phyloP scores from a whole-genome alignment of 2,113 vertebrate species.

The Poeciliopsis occidentalis region DNA sequence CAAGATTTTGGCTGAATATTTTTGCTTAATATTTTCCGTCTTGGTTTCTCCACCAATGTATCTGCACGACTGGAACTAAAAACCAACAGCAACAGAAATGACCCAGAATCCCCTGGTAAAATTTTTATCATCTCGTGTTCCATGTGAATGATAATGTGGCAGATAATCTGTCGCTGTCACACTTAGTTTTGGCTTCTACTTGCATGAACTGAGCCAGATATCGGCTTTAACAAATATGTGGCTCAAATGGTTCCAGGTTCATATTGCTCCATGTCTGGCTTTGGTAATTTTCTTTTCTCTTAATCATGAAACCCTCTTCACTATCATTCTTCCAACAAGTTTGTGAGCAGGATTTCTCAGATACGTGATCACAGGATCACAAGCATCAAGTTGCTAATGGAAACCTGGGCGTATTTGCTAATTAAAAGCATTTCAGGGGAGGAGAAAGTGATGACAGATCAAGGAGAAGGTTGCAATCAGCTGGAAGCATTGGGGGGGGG shows the following conservation, averaged over 20 bases:
- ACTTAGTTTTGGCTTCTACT: conserved; percentile 64
- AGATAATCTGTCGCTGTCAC: conserved; percentile 64
- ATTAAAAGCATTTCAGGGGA: conserved; percentile 31
- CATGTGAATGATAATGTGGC: conserved; percentile 39
- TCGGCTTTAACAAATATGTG: conserved; percentile 58
- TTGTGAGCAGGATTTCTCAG: conserved; percentile 26
- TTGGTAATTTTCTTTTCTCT: conserved; percentile 28
- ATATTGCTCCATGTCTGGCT: conserved; percentile 29
- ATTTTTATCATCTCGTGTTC: conserved; percentile 31
- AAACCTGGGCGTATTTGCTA: conserved; percentile 21
- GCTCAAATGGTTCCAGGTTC: conserved; percentile 47
- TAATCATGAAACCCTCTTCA: conserved; percentile 10
- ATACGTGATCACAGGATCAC: conserved; percentile 32
- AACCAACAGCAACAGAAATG: neutral
- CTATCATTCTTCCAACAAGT: neutral
- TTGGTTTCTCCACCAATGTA: neutral
- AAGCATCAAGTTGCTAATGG: conserved; percentile 41
- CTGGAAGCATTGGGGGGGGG: neutral
- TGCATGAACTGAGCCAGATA: conserved; percentile 48
- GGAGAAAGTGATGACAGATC: conserved; percentile 2
- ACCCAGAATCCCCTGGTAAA: conserved; percentile 11
- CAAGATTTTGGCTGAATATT: neutral
- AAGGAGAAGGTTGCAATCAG: neutral
- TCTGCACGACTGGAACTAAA: conserved; percentile 7
- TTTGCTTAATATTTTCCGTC: conserved; percentile 2